These are phyloP conservation scores for Dusona sp. DNA, from an alignment of 2,888 invertebrate species.

Conservation along the genomic window DNA sequence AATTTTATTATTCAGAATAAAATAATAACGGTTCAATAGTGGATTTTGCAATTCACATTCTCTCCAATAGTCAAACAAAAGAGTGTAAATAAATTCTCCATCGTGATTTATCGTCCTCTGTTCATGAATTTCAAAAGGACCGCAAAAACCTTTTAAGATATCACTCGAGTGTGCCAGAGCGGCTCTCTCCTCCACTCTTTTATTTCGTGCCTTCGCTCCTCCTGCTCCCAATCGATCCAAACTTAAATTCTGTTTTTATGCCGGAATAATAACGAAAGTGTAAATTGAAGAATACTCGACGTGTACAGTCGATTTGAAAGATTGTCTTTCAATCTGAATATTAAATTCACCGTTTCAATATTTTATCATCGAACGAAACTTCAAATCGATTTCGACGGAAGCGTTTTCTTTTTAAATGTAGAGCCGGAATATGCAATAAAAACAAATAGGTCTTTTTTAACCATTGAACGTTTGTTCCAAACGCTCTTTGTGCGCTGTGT, in stretches of 20 bases:
- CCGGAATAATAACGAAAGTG: neutral
- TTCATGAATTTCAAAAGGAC: constrained; percentile 32
- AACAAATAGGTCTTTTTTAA: too few species aligned
- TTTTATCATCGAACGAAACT: neutral
- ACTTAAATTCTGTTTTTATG: neutral
- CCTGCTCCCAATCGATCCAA: neutral
- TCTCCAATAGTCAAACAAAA: constrained; percentile 24
- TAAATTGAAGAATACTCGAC: neutral
- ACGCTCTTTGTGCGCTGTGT: too few species aligned
- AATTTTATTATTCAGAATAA: neutral
- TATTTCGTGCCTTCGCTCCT: neutral
- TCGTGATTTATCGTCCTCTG: constrained; percentile 19
- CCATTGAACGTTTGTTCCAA: too few species aligned
- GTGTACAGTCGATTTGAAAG: neutral
- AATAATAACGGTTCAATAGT: neutral
- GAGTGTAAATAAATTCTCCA: constrained; percentile 34
- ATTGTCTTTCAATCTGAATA: neutral
- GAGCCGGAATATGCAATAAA: too few species aligned
- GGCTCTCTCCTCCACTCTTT: constrained; percentile 14
- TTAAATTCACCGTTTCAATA: neutral
- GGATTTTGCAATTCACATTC: constrained; percentile 11
- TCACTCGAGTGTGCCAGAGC: constrained; percentile 12
- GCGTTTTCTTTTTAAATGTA: too few species aligned
- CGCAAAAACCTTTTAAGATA: constrained; percentile 50
- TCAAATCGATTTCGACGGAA: too few species aligned